phyloP scores from a whole-genome alignment of 2,113 vertebrate genomes.

The Cathartes aura region DNA sequence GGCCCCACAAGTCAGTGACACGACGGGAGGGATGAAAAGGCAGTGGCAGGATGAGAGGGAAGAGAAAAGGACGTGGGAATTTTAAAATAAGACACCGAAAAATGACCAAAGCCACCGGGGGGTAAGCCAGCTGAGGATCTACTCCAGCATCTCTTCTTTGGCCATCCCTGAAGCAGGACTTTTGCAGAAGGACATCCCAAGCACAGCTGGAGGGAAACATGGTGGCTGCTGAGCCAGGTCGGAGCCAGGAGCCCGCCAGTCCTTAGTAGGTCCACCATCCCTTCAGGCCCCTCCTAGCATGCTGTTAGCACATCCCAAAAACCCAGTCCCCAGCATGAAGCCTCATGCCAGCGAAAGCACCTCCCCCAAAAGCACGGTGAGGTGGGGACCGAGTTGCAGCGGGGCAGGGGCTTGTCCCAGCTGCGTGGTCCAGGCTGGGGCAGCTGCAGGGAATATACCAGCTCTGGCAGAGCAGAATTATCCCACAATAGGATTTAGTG shows the following conservation, averaged over 20 bases:
- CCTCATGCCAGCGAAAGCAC: background rate
- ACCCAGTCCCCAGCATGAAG: background rate
- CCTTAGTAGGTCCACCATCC: background rate
- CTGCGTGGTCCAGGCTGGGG: background rate
- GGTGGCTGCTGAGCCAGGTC: accelerated
- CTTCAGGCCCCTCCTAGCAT: background rate
- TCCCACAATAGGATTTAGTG: conserved; percentile 70
- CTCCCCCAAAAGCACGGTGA: background rate
- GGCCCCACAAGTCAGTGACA: background rate
- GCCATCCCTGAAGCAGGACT: background rate
- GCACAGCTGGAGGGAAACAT: background rate
- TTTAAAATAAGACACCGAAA: background rate
- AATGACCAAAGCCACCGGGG: background rate
- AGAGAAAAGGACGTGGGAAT: background rate
- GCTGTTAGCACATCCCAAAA: background rate
- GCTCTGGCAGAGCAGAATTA: conserved; percentile 30
- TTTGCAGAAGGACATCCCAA: background rate
- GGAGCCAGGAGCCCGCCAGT: accelerated
- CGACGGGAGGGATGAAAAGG: background rate
- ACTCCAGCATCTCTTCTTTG: background rate
- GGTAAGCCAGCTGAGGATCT: background rate
- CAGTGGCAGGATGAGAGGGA: background rate
- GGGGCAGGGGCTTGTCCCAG: background rate
- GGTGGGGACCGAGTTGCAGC: accelerated
- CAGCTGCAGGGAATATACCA: background rate